These are phyloP conservation scores for Bambusicola thoracicus DNA, from an alignment of 2,113 vertebrate species.

Conservation along the genomic window DNA sequence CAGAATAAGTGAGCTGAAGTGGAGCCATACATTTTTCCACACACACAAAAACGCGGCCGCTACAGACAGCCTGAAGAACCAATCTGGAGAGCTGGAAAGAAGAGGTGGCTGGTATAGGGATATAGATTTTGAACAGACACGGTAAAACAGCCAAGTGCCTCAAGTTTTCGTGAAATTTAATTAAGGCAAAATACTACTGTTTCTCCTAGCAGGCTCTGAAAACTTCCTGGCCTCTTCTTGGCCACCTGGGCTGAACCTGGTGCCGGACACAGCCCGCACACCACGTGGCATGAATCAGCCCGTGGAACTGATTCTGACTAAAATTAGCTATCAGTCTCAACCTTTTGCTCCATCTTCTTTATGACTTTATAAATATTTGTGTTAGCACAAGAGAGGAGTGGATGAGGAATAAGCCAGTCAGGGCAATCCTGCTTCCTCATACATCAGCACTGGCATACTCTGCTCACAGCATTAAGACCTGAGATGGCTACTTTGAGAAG, in stretches of 20 bases:
- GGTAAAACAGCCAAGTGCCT: not conserved
- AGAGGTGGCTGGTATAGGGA: not conserved
- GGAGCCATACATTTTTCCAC: not conserved
- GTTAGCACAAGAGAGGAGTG: not conserved
- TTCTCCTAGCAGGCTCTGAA: not conserved
- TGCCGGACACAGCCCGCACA: not conserved
- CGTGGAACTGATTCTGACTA: not conserved
- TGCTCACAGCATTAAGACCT: not conserved
- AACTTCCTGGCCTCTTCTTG: not conserved
- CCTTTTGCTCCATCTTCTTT: constrained; percentile 11
- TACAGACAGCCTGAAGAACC: not conserved
- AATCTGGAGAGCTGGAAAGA: not conserved
- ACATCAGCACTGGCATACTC: not conserved
- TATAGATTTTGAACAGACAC: not conserved
- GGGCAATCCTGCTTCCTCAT: not conserved
- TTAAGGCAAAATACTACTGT: not conserved
- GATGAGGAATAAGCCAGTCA: not conserved
- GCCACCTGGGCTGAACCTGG: not conserved
- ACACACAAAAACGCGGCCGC: not conserved
- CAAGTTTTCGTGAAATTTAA: not conserved
- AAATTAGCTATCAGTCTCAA: not conserved
- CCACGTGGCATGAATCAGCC: not conserved
- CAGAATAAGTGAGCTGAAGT: not conserved
- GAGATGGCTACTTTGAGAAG: not conserved
- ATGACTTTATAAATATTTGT: not conserved